A percentile compares a stretch with the other conserved stretches of the same genome.
Conservation (phyloP, 1,140 invertebrate genomes). For the Temnothorax nylanderi region DNA sequence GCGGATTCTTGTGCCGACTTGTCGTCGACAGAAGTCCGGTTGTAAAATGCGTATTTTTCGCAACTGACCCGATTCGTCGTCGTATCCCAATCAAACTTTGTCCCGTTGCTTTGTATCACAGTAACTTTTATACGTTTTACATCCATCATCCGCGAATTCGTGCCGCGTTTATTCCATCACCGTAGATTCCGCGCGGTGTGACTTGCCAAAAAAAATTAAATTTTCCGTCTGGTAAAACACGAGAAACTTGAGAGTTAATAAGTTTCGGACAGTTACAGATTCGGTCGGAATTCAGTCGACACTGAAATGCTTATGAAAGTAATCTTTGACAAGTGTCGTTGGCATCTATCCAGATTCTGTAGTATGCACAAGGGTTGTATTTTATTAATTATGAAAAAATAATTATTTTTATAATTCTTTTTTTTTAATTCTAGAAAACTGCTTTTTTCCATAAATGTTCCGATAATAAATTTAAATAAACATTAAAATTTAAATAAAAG, state of each 20-base stretch:
- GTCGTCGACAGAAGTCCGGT: conserved; percentile 43
- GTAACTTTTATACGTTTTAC: conserved; percentile 22
- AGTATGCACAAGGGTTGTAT: neutral
- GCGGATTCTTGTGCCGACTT: conserved; percentile 42
- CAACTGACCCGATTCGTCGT: conserved; percentile 32
- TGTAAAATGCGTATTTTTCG: conserved; percentile 50
- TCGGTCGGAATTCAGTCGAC: neutral
- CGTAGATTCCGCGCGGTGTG: neutral
- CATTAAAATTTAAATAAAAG: neutral
- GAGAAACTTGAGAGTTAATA: neutral
- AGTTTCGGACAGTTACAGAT: neutral
- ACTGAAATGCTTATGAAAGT: neutral
- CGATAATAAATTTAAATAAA: neutral
- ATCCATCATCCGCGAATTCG: conserved; percentile 32
- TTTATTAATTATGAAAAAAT: neutral
- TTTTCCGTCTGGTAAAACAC: neutral
- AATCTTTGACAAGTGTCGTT: neutral
- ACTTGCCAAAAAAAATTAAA: conserved; percentile 25
- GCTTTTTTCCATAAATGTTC: neutral
- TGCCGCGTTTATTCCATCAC: neutral
- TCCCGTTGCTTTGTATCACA: neutral
- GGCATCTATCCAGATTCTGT: neutral
- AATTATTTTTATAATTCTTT: neutral
- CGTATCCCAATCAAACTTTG: conserved; percentile 65
- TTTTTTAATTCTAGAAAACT: neutral